Evolutionary conservation across 2,888 invertebrate genomes (phyloP).

Genomic region (Caradrina clavipalpis): DNA sequence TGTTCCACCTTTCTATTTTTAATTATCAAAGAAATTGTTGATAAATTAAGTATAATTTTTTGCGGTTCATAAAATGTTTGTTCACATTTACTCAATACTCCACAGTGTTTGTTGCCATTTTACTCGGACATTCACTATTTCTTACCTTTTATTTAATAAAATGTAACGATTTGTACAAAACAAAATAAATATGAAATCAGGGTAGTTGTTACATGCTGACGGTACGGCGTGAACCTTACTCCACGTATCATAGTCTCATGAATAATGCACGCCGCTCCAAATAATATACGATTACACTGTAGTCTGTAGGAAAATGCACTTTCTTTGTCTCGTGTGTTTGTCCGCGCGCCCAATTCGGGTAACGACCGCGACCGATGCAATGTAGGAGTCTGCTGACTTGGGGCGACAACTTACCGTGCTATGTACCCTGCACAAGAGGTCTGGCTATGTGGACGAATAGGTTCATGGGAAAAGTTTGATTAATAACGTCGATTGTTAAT

Average conservation of each 20-base stretch:
- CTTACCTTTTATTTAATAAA: constrained; percentile 1
- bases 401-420: neutral
- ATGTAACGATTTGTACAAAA: constrained; percentile 2
- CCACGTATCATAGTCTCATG: constrained; percentile 87
- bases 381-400: constrained; percentile 1
- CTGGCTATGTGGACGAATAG: neutral
- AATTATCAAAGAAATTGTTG: constrained; percentile 43
- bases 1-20: constrained; percentile 34
- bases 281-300: constrained; percentile 86
- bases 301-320: constrained; percentile 85
- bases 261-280: constrained; percentile 88
- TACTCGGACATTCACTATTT: constrained; percentile 16
- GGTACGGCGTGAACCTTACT: constrained; percentile 83
- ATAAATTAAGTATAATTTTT: constrained; percentile 40
- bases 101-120: constrained; percentile 13
- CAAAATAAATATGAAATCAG: constrained; percentile 23
- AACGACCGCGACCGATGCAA: constrained; percentile 69
- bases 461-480: neutral
- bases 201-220: constrained; percentile 55
- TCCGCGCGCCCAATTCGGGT: constrained; percentile 71
- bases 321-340: constrained; percentile 83
- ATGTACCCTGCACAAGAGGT: neutral
- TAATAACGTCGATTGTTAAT: neutral
- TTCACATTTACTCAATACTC: constrained; percentile 22
- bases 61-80: constrained; percentile 39